Evolutionary conservation across 2,888 invertebrate species (phyloP), one percentile per base, ranked within the genome.

Genomic region (Drepana falcataria): DNA sequence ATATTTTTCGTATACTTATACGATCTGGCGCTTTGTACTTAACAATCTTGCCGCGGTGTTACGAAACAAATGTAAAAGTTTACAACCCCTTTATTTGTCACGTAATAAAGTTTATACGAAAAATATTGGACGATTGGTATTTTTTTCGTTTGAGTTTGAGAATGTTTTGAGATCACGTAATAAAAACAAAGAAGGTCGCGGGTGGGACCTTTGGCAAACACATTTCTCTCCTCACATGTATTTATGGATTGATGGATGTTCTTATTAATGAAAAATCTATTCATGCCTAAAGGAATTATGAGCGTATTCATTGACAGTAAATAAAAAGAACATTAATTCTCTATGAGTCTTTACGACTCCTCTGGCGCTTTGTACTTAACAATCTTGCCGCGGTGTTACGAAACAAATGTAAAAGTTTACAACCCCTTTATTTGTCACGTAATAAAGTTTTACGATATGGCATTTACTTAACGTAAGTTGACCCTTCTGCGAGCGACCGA

Each of bases 341-440:
- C 5, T 37, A 37, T 37, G 5, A 3, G 3, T 37, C 5, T 1
- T 5, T 5, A 37, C 37, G 58, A 48, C 54, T 48, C 54, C 54
- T 57, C 44, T 53, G 35, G 53, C 48, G 57, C 65, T 71, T 75
- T 77, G 9, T 72, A 72, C 74, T 78, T 73, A 72, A 71, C 71
- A 85, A 83, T 82, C 80, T 82, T 75, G 71, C 71, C 70, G 72
- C 72, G 67, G 60, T 60, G 52, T 58, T 64, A 72, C 68, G 68
- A 73, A 81, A 81, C 75, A 82, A 6, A 82, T 84, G 83, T 83
- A 83, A 85, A 87, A 84, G 79, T 82, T 81, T 75, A 81, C 67
- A 79, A 85, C 89, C 90, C 90, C 81, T 90, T 88, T 85, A 88
- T 88, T 88, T 86, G 79, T 83, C 86, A 85, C 86, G 83, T 79